Conservation (phyloP, 2,888 invertebrate species). For the Pachycephus smyrnensis region DNA sequence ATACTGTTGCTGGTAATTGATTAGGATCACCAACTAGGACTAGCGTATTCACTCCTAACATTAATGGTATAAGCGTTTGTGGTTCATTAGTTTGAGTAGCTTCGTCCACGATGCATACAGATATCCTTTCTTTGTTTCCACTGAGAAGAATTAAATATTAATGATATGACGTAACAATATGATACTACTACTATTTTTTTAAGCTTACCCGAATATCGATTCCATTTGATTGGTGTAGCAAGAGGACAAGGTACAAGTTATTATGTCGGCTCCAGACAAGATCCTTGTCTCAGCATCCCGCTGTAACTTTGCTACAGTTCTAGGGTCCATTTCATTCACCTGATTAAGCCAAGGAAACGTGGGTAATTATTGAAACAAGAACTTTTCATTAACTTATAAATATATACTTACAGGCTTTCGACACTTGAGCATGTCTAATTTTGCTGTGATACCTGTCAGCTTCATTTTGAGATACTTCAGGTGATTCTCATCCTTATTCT, state of each 20-base stretch:
- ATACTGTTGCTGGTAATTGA: constrained; percentile 85
- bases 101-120: constrained; percentile 83
- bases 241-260: constrained; percentile 78
- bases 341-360: constrained; percentile 7
- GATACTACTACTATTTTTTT: background rate
- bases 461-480: constrained; percentile 29
- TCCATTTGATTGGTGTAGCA: constrained; percentile 64
- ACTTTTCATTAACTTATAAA: background rate
- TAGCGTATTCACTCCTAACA: constrained; percentile 79
- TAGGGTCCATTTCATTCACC: constrained; percentile 25
- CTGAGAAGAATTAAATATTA: constrained; percentile 25
- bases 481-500: constrained; percentile 17
- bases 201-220: constrained; percentile 47
- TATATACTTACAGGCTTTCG: constrained; percentile 29
- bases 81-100: constrained; percentile 90
- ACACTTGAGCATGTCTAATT: constrained; percentile 37
- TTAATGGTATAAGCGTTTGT: constrained; percentile 83
- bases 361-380: background rate
- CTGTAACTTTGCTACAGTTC: constrained; percentile 40
- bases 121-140: constrained; percentile 40
- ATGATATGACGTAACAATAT: background rate
- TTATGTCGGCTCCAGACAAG: constrained; percentile 75
- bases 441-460: constrained; percentile 29
- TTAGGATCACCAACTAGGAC: constrained; percentile 89
- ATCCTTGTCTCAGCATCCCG: constrained; percentile 54